A percentile compares a stretch with the other conserved stretches of the same genome.
phyloP scores from a whole-genome alignment of 2,797 vertebrate species.

The Alouatta caraya region DNA sequence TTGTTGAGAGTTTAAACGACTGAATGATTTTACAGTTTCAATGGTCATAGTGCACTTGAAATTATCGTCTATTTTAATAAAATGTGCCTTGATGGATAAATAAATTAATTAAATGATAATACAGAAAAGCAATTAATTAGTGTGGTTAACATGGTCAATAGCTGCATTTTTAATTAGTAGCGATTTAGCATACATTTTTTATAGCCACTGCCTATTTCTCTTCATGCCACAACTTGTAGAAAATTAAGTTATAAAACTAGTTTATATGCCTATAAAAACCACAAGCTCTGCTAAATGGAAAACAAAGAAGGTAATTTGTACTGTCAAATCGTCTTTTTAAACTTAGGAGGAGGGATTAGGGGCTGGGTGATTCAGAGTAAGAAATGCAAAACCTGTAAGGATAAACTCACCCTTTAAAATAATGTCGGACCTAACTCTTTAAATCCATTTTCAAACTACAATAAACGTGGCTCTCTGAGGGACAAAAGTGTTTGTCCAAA shows the following conservation, averaged over 20 bases:
- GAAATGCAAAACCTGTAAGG: constrained; percentile 22
- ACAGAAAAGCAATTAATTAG: constrained; percentile 2
- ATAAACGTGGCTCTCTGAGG: neutral
- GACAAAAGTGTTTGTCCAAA: constrained; percentile 69
- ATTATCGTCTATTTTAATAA: constrained; percentile 31
- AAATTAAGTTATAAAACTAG: constrained; percentile 56
- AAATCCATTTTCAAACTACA: constrained; percentile 62
- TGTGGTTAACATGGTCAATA: constrained; percentile 5
- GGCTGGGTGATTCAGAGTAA: neutral
- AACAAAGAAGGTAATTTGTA: constrained; percentile 66
- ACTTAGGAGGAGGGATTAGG: neutral
- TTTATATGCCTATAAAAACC: constrained; percentile 59
- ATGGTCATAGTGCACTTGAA: neutral
- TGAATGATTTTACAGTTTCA: constrained; percentile 15
- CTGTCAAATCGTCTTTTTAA: constrained; percentile 58
- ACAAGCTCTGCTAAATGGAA: constrained; percentile 47
- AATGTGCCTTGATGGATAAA: neutral
- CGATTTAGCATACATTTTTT: constrained; percentile 38
- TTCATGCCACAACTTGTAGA: constrained; percentile 39
- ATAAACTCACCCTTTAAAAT: constrained; percentile 57
- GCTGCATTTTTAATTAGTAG: constrained; percentile 53
- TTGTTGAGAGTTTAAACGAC: neutral
- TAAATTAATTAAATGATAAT: neutral
- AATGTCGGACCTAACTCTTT: constrained; percentile 23
- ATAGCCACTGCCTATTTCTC: constrained; percentile 20